Evolutionary conservation across 2,888 invertebrate species (phyloP), one percentile per base, ranked within the genome.

Genomic region (Drosophila leonis): DNA sequence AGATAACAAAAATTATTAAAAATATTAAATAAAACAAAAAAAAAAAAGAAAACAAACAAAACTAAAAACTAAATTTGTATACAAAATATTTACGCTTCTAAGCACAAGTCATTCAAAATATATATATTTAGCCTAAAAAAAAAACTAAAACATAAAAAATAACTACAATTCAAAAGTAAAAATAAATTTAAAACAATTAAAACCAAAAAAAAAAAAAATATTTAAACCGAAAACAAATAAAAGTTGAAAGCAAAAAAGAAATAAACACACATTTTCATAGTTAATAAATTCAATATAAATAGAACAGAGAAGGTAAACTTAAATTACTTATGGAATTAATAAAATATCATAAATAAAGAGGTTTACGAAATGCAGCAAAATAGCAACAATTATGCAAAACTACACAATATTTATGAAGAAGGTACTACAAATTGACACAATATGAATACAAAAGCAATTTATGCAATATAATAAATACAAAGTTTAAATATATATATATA

Each of bases 71-170:
- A 61, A 78, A 72, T 66, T 63, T 72, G 62, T 72, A 65, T 79
- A 87, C 66, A 78, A 68, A 61, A 78, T 74, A 78, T 77, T 73
- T 84, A 80, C 57, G 82, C 80, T 77, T 64, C 72, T 67, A 72
- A 85, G 85, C 86, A 88, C 86, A 76, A 87, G 87, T 87, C 87
- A 87, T 85, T 87, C 85, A 73, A 88, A 80, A 69, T 79, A 84
- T 76, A 82, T 69, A 65, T 74, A 82, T 72, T 72, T 82, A 86
- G 76, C 60, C 65, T 68, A 75, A 73, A 72, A 46, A 57, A 49
- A 59, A 35, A 1, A 33, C 51, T 4, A 33, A 13, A 33, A 44
- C 24, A 52, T 15, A 15, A 55, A 15, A 46, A 35, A 63, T 39
- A 46, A 52, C 48, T 61, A 66, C 49, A 44, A 78, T 73, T 60